A percentile compares a stretch with the other conserved stretches of the same genome.
Evolutionary conservation across 1,140 invertebrate species (phyloP).

Genomic region (Choristoneura fumiferana): DNA sequence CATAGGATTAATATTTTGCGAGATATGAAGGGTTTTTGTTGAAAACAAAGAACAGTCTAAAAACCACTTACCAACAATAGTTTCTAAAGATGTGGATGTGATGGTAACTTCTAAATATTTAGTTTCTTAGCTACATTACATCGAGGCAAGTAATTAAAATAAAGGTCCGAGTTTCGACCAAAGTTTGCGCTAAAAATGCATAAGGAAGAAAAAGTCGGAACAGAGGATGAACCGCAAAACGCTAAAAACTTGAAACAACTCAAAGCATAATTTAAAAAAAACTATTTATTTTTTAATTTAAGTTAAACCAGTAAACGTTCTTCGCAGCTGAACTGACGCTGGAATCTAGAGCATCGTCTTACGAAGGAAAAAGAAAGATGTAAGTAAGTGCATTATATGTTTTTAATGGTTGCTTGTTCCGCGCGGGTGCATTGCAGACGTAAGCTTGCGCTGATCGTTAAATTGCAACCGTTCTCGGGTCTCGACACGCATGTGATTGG

Average conservation of each 20-base stretch:
- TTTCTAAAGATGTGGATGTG: too few species aligned
- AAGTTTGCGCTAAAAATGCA: too few species aligned
- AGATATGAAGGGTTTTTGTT: too few species aligned
- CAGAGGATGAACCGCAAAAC: neutral
- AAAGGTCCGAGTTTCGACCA: too few species aligned
- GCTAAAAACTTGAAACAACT: too few species aligned
- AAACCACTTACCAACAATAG: too few species aligned
- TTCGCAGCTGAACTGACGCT: neutral
- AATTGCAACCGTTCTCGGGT: constrained; percentile 52
- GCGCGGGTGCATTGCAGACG: constrained; percentile 17
- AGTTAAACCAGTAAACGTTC: neutral
- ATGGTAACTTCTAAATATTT: too few species aligned
- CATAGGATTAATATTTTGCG: too few species aligned
- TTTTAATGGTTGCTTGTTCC: neutral
- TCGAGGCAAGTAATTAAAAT: too few species aligned
- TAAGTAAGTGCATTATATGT: constrained; percentile 11
- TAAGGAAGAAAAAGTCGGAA: neutral
- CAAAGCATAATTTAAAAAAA: neutral
- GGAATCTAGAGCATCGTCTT: constrained; percentile 11
- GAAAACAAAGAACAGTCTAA: too few species aligned
- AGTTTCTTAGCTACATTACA: too few species aligned
- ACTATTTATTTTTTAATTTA: neutral
- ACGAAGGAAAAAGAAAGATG: neutral
- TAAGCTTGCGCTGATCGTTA: constrained; percentile 46
- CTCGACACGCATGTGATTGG: constrained; percentile 1